These are phyloP conservation scores for Philantomba maxwellii DNA, from an alignment of 2,113 vertebrate species.

Conservation along the genomic window DNA sequence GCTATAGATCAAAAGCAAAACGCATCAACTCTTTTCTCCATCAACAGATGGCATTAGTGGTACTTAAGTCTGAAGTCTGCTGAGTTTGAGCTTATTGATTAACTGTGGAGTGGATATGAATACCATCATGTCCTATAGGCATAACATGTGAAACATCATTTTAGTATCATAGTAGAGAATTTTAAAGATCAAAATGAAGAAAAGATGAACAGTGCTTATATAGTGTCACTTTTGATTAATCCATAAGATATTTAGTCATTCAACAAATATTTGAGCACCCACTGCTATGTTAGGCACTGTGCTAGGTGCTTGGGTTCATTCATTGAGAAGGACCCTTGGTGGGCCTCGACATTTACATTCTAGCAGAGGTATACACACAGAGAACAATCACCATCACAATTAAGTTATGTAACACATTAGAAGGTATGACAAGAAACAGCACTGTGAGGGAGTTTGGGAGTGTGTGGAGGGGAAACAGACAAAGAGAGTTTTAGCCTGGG, in stretches of 20 bases:
- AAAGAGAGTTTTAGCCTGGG: not conserved
- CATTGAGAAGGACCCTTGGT: not conserved
- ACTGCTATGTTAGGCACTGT: not conserved
- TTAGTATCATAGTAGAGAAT: not conserved
- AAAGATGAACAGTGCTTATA: not conserved
- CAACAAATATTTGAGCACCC: not conserved
- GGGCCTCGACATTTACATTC: not conserved
- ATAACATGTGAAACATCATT: not conserved
- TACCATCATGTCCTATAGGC: not conserved
- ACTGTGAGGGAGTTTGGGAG: not conserved
- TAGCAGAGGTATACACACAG: not conserved
- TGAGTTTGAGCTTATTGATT: not conserved
- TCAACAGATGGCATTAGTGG: not conserved
- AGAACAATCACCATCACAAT: not conserved
- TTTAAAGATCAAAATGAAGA: constrained; percentile 4
- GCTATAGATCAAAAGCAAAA: not conserved
- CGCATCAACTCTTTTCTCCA: not conserved
- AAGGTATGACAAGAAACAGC: not conserved
- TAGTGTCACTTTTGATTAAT: not conserved
- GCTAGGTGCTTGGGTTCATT: not conserved
- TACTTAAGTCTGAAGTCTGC: not conserved
- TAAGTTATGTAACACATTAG: not conserved
- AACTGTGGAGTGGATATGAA: not conserved
- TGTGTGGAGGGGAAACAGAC: not conserved
- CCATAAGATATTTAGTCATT: not conserved